A percentile compares a stretch with the other conserved stretches of the same genome.
These are phyloP conservation scores for Antitype chi DNA, from an alignment of 2,888 invertebrate genomes.

Conservation along the genomic window DNA sequence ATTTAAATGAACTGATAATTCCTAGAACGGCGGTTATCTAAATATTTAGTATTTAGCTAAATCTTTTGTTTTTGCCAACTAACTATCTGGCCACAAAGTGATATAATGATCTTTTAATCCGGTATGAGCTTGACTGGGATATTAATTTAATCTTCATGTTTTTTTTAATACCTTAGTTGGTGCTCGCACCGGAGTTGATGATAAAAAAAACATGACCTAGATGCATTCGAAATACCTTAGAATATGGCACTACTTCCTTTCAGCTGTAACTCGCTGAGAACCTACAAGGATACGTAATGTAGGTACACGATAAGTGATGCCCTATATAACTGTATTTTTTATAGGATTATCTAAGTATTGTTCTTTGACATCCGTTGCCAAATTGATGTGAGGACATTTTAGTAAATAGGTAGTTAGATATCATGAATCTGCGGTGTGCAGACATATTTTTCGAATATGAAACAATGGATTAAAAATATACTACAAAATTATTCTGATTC, in stretches of 20 bases:
- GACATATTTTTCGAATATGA: no score
- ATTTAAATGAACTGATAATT: not conserved
- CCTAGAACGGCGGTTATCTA: not conserved
- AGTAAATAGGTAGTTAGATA: not conserved
- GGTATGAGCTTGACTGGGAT: not conserved
- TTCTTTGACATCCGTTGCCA: not conserved
- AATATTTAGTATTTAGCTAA: conserved; percentile 1
- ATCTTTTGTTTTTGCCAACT: conserved; percentile 25
- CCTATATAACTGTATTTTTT: no score
- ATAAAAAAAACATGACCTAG: not conserved
- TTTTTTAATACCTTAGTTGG: conserved; percentile 1
- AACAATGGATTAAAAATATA: no score
- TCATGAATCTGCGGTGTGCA: not conserved
- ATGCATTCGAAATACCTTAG: not conserved
- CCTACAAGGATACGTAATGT: no score
- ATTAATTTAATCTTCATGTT: conserved; percentile 29
- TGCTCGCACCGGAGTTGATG: not conserved
- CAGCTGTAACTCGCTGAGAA: not conserved
- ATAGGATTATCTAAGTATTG: not conserved
- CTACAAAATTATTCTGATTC: no score
- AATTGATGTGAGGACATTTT: not conserved
- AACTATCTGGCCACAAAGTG: conserved; percentile 22
- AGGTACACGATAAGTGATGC: not conserved
- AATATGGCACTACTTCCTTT: not conserved
- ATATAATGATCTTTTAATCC: conserved; percentile 41